These are phyloP conservation scores for Drosophila prolongata DNA, from an alignment of 2,888 invertebrate genomes.

Conservation along the genomic window DNA sequence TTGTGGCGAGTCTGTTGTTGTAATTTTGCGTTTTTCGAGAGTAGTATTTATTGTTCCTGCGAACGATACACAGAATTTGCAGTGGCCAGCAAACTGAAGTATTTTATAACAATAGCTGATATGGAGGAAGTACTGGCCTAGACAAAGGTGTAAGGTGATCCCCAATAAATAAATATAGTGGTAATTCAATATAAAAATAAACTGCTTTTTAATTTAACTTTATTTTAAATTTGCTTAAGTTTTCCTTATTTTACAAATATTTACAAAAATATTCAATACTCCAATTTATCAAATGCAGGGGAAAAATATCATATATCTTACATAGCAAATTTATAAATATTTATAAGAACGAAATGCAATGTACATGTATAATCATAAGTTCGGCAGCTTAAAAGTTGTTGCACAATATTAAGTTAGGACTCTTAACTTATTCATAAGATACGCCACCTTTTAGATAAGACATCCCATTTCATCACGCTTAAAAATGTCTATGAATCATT, in stretches of 20 bases:
- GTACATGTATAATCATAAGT: too few species aligned
- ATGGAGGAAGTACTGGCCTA: slow-evolving; percentile 1
- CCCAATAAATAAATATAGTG: not conserved
- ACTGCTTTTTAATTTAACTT: not conserved
- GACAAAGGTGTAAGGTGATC: slow-evolving; percentile 14
- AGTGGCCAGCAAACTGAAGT: slow-evolving; percentile 61
- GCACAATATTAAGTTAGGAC: not conserved
- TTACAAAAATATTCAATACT: too few species aligned
- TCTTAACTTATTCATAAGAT: not conserved
- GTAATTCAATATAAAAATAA: slow-evolving; percentile 10
- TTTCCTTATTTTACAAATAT: too few species aligned
- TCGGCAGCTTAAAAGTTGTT: not conserved
- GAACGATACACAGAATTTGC: slow-evolving; percentile 71
- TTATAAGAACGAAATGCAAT: too few species aligned
- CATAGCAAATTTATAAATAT: too few species aligned
- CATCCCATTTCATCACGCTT: not conserved
- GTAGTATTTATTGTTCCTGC: slow-evolving; percentile 72
- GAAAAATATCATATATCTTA: too few species aligned
- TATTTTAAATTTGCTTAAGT: not conserved
- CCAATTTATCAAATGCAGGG: too few species aligned
- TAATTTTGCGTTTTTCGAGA: slow-evolving; percentile 44
- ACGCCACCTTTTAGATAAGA: slow-evolving; percentile 14
- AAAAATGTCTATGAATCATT: slow-evolving; percentile 4
- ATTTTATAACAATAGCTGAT: slow-evolving; percentile 30
- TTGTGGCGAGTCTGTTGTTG: slow-evolving; percentile 62